phyloP scores from a whole-genome alignment of 2,888 invertebrate genomes.

The Monoplex corrugatus region DNA sequence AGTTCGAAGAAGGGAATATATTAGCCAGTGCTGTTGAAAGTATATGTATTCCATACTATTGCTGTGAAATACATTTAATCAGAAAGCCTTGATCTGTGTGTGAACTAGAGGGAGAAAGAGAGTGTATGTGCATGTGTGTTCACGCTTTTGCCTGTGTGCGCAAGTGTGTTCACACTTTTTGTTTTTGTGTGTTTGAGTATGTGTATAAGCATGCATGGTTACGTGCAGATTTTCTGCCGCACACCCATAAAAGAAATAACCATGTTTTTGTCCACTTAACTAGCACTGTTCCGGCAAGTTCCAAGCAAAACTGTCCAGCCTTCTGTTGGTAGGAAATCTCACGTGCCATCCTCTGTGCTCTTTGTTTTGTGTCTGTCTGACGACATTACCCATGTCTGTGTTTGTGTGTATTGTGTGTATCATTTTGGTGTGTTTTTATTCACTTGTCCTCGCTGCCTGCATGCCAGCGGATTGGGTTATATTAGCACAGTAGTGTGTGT shows the following conservation, averaged over 20 bases:
- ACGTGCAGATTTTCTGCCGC: background rate
- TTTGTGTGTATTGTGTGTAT: background rate
- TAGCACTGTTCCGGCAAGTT: slow-evolving; percentile 27
- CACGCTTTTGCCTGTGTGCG: background rate
- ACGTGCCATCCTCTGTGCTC: background rate
- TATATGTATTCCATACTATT: too few relatives aligned
- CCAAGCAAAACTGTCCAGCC: slow-evolving; percentile 37
- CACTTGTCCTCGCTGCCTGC: background rate
- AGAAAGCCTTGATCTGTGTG: too few relatives aligned
- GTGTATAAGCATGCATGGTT: background rate
- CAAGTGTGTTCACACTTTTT: background rate
- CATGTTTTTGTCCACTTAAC: background rate
- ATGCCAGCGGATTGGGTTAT: slow-evolving; percentile 8
- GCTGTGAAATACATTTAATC: too few relatives aligned
- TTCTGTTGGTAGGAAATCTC: slow-evolving; percentile 32
- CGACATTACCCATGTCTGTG: background rate
- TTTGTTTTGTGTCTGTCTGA: background rate
- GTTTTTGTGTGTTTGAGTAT: background rate
- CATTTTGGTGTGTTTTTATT: background rate
- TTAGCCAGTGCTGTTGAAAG: too few relatives aligned
- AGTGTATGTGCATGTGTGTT: background rate
- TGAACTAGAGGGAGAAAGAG: too few relatives aligned
- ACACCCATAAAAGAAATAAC: background rate
- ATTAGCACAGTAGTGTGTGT: too few relatives aligned
- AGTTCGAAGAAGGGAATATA: too few relatives aligned